Base-by-base conservation (phyloP, 2,888 invertebrate genomes). In the Metellina segmentata region DNA sequence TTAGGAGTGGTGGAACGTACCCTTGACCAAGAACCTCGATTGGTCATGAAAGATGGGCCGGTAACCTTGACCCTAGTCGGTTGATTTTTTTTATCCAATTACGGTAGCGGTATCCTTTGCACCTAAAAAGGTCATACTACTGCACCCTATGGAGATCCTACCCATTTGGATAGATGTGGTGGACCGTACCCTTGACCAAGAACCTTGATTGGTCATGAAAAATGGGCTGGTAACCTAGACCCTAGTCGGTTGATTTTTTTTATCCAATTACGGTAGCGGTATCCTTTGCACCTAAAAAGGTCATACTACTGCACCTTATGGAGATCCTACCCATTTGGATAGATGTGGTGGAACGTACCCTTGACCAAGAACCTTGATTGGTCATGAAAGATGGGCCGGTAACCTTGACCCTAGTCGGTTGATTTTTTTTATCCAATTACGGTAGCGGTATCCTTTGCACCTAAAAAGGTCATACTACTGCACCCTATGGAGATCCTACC, bases 11-110 rank as follows among this genome's bases (percentile, higher is more conserved):
- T 19, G 78, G 77, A 75, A 78, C 49, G 48, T 87, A 91, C 83
- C 91, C 91, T 91, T 91, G 91, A 79, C 87, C 82, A 87, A 87
- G 91, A 91, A 86, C 83, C 78, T 79, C 52, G n/a, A 86, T 19
- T 7, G 74, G 20, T 49, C 53, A 71, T 75, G 34, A 52, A 53
- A 49, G 81, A 77, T 77, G 52, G 16, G 72, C 51, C 78, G 78
- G 78, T 77, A 83, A 89, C 89, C 83, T 89, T 89, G 81, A 88
- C 75, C 75, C 74, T 16, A 79, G 8, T 6, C 11, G 1, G 16
- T 34, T 34, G 34, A 5, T 61, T 61, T 61, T 61, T 61, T 8
- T 61, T 61, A 61, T 7, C 6, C 5, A 61, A 9, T 6, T 11
- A 61, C 61, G 16, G 61, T 0, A 16, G 61, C 4, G 34, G 4